phyloP scores from a whole-genome alignment of 2,113 vertebrate species.

The Pyrgilauda ruficollis region DNA sequence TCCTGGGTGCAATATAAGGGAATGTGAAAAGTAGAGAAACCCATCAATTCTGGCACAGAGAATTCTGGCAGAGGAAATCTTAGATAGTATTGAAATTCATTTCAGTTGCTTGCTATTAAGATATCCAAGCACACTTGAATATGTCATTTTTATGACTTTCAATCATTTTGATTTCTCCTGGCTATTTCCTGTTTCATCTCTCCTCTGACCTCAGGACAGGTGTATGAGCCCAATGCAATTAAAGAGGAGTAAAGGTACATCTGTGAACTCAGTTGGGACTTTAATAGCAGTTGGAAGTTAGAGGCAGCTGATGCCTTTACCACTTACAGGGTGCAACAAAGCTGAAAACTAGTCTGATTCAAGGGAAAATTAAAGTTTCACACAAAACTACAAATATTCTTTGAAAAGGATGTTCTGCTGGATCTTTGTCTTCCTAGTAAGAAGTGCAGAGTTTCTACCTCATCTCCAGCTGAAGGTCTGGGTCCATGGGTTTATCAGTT shows the following conservation, averaged over 20 bases:
- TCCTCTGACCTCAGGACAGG: background rate
- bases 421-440: background rate
- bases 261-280: background rate
- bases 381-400: background rate
- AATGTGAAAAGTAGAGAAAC: background rate
- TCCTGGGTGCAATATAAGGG: background rate
- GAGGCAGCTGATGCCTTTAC: background rate
- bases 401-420: background rate
- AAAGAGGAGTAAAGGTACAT: background rate
- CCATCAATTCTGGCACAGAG: background rate
- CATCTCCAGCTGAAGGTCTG: background rate
- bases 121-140: background rate
- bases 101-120: background rate
- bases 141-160: background rate
- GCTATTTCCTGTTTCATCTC: background rate
- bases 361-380: background rate
- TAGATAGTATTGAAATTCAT: background rate
- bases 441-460: background rate
- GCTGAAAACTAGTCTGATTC: background rate
- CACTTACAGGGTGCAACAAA: background rate
- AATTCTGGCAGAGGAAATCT: background rate
- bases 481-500: background rate
- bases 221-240: background rate
- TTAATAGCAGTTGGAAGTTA: background rate
- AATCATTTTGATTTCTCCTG: background rate